These are phyloP conservation scores for Gobio occitaniae DNA, from an alignment of 2,797 vertebrate genomes.

Conservation along the genomic window DNA sequence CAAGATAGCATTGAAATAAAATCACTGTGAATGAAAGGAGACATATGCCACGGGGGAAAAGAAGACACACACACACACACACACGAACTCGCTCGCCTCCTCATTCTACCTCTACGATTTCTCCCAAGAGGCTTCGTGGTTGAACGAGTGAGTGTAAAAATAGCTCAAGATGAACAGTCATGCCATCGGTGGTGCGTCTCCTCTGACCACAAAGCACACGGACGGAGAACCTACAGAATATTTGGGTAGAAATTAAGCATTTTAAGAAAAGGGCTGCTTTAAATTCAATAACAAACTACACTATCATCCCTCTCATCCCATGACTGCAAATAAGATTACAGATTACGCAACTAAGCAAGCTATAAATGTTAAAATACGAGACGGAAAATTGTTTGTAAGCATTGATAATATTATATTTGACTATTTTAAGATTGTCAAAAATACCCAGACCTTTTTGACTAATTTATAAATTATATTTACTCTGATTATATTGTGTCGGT, in stretches of 20 bases:
- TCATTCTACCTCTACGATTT: slow-evolving; percentile 37
- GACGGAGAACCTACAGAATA: neutral
- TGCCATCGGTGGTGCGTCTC: slow-evolving; percentile 38
- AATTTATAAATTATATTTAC: neutral
- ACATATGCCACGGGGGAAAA: neutral
- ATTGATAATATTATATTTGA: neutral
- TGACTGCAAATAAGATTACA: neutral
- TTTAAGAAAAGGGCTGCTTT: neutral
- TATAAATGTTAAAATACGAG: neutral
- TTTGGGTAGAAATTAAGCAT: neutral
- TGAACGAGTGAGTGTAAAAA: slow-evolving; percentile 54
- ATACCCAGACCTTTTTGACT: neutral
- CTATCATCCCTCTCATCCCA: neutral
- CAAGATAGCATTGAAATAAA: neutral
- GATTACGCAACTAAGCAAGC: neutral
- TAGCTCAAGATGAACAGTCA: slow-evolving; percentile 61
- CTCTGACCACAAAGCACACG: slow-evolving; percentile 23
- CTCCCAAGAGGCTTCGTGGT: slow-evolving; percentile 51
- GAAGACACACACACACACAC: neutral
- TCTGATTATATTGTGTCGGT: too few species aligned
- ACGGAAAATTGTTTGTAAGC: neutral
- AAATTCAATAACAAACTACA: neutral
- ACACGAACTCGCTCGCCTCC: slow-evolving; percentile 15
- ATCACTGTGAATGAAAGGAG: slow-evolving; percentile 43
- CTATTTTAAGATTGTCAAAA: neutral